A percentile compares a stretch with the other conserved stretches of the same genome.
Evolutionary conservation across 1,140 invertebrate species (phyloP).

Genomic region (Acyrthosiphon pisum): DNA sequence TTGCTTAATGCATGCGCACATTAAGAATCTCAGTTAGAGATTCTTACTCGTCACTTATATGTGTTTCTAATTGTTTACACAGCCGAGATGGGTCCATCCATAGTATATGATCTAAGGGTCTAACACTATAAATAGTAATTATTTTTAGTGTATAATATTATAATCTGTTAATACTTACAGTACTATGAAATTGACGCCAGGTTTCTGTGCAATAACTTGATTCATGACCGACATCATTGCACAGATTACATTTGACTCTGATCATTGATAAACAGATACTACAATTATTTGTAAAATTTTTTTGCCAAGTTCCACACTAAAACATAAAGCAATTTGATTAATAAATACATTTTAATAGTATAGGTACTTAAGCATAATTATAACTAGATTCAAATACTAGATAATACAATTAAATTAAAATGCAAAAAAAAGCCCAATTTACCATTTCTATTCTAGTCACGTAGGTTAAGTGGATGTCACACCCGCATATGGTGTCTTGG

Average conservation of each 20-base stretch:
- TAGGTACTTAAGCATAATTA: not conserved
- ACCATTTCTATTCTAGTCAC: no score
- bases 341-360: not conserved
- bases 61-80: no score
- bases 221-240: constrained; percentile 31
- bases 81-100: no score
- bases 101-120: no score
- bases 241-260: constrained; percentile 32
- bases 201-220: constrained; percentile 47
- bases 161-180: constrained; percentile 25
- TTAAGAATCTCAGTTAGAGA: no score
- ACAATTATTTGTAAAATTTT: constrained; percentile 40
- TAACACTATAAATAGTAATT: not conserved
- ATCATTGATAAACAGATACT: constrained; percentile 43
- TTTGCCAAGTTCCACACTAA: constrained; percentile 50
- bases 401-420: not conserved
- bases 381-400: not conserved
- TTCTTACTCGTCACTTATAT: no score
- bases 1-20: no score
- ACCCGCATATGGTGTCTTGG: no score
- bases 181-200: constrained; percentile 51
- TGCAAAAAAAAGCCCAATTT: not conserved
- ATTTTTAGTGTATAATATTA: not conserved
- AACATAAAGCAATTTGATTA: not conserved
- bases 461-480: not conserved